Conservation (phyloP, 92 coral and sea anemone genomes). For the Zoanthus sansibaricus region DNA sequence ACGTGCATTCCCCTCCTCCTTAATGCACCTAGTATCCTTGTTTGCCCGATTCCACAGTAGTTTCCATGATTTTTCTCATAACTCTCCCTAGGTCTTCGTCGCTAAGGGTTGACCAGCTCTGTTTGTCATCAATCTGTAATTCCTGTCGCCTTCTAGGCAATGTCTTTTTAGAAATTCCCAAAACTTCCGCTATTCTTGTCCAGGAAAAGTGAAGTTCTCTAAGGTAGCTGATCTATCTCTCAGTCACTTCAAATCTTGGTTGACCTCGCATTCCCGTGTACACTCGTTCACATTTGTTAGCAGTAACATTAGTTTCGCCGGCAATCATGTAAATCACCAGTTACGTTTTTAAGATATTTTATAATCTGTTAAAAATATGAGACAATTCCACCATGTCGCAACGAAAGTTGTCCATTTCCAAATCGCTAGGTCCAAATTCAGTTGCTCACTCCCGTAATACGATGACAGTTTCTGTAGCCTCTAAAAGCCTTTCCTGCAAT, state of each 20-base stretch:
- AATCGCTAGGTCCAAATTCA: constrained; percentile 36
- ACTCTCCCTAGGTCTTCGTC: constrained; percentile 51
- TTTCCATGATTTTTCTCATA: constrained; percentile 43
- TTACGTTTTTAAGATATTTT: constrained; percentile 54
- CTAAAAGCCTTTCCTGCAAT: constrained; percentile 67
- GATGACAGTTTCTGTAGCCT: constrained; percentile 73
- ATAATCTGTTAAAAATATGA: constrained; percentile 54
- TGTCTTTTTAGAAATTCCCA: constrained; percentile 36
- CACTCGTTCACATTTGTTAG: constrained; percentile 46
- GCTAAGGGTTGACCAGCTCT: constrained; percentile 35
- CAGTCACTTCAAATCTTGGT: constrained; percentile 65
- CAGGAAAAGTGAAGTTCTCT: constrained; percentile 60
- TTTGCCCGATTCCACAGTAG: constrained; percentile 49
- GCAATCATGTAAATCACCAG: no score
- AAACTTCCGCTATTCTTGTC: constrained; percentile 45
- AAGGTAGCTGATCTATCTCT: constrained; percentile 52
- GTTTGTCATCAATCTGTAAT: constrained; percentile 43
- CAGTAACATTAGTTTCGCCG: no score
- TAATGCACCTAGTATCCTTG: constrained; percentile 55
- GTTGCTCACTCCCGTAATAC: constrained; percentile 47
- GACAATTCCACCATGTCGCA: constrained; percentile 67
- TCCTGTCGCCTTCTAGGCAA: constrained; percentile 42
- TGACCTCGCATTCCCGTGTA: constrained; percentile 74
- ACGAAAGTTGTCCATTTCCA: constrained; percentile 62
- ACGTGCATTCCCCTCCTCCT: constrained; percentile 50